Base-by-base conservation (phyloP, 2,797 vertebrate species). In the Periparus ater region DNA sequence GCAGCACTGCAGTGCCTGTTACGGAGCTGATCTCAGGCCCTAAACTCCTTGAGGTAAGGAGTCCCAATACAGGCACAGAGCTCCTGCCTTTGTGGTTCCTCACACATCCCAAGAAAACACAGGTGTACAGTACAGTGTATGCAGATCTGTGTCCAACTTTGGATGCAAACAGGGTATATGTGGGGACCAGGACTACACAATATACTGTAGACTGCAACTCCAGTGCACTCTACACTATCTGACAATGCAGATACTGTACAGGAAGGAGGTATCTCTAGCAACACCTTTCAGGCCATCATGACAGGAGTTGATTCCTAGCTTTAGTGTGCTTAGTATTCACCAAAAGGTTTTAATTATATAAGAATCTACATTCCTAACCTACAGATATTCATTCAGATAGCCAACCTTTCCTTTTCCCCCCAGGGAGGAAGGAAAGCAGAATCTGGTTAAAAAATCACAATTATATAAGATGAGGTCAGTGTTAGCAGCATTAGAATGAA, bases 401-500 rank as follows among this genome's bases (percentile, higher is more conserved):
- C 9, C 29, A 66, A 45, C 26, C 1, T 86, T 91, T 42, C 29
- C 20, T 86, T 68, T 32, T 58, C n/a, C 40, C 61, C 44, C 14
- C 44, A 75, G 30, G 58, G 36, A 84, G 12, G 48, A 89, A 76
- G 11, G 8, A 70, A 92, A 81, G 51, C 18, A 67, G 63, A 73
- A 86, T 76, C 67, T 71, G 60, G 32, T 83, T 96, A 62, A 93
- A 93, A 90, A 89, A 72, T 72, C 78, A 80, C 48, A 53, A 44
- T 76, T 94, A 45, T 62, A 20, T 70, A 73, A 62, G 62, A 95
- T 85, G 91, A 95, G 70, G 85, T 89, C 93, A 95, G 58, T 2
- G 26, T 70, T 83, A 85, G 84, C 72, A 93, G 48, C 29, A 70
- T 57, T 84, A 91, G 85, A 92, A 88, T 6, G 54, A 75, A 94